A percentile compares a stretch with the other conserved stretches of the same genome.
Conservation (phyloP, 2,113 vertebrate species). For the Campylomormyrus numenius region DNA sequence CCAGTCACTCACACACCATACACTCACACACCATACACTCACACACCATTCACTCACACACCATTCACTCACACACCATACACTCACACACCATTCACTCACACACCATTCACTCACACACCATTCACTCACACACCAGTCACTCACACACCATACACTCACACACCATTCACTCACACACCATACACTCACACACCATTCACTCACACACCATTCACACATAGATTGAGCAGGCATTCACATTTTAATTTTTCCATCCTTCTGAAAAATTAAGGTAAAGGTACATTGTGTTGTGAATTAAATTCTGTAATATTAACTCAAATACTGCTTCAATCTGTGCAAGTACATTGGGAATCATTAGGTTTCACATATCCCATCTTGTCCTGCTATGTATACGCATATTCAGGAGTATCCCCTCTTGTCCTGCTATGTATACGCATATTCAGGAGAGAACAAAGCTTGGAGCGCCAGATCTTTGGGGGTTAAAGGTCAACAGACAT, state of each 20-base stretch:
- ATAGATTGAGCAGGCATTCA: not conserved
- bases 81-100: too few species aligned
- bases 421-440: not conserved
- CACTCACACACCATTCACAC: too few species aligned
- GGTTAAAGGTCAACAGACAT: not conserved
- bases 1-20: too few species aligned
- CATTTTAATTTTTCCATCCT: not conserved
- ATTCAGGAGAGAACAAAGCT: not conserved
- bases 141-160: too few species aligned
- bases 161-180: not conserved
- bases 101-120: too few species aligned
- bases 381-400: not conserved
- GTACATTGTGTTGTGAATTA: not conserved
- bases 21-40: too few species aligned
- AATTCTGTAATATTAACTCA: not conserved
- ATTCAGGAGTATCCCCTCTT: not conserved
- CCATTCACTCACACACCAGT: too few species aligned
- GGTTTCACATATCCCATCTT: not conserved
- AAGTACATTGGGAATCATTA: not conserved
- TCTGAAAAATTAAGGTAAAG: not conserved
- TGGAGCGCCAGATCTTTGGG: not conserved
- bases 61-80: too few species aligned
- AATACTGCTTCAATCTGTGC: not conserved
- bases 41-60: too few species aligned
- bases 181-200: not conserved